phyloP scores from a whole-genome alignment of 2,797 vertebrate species.

The Pygocentrus nattereri region DNA sequence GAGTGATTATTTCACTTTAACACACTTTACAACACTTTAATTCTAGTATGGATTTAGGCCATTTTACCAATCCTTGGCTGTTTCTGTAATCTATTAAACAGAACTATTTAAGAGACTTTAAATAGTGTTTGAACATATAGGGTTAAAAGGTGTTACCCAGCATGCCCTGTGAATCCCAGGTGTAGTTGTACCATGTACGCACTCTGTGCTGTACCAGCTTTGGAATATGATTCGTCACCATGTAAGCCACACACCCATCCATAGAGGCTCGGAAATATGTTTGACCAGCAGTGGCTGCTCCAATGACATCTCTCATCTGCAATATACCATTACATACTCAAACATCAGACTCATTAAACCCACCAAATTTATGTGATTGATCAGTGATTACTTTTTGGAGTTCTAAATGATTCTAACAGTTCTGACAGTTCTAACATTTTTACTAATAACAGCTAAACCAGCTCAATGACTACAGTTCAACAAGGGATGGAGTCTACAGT shows the following conservation, averaged over 20 bases:
- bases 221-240: slow-evolving; percentile 89
- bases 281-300: slow-evolving; percentile 90
- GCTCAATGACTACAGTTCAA: background rate
- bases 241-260: slow-evolving; percentile 88
- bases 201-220: slow-evolving; percentile 85
- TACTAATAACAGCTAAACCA: background rate
- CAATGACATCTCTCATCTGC: slow-evolving; percentile 96
- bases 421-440: background rate
- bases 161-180: slow-evolving; percentile 95
- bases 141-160: slow-evolving; percentile 79
- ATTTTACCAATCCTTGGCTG: no score
- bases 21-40: no score
- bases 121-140: no score
- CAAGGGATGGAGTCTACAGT: background rate
- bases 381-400: background rate
- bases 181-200: slow-evolving; percentile 94
- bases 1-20: no score
- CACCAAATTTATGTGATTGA: background rate
- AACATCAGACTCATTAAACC: background rate
- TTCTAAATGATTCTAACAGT: background rate
- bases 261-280: slow-evolving; percentile 86
- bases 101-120: no score
- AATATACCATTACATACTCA: background rate
- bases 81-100: no score
- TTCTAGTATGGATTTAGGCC: no score